Evolutionary conservation across 92 coral and sea anemone species (phyloP), one percentile per base, ranked within the genome.

Genomic region (Porites rus): DNA sequence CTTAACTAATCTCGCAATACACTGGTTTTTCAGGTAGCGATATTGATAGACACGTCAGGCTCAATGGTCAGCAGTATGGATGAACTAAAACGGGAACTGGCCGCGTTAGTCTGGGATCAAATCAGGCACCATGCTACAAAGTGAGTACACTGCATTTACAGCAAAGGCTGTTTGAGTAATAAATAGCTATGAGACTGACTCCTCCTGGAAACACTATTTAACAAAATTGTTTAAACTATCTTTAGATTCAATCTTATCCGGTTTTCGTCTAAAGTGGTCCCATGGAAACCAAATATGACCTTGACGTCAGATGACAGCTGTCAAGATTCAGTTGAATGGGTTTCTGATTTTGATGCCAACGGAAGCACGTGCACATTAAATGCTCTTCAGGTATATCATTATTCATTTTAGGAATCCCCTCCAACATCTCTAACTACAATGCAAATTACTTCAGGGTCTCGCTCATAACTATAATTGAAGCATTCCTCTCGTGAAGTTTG

Each of bases 31-130:
- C 71, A 94, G 99, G 98, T 97, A 62, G 87, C 80, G 28, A 95
- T 97, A 51, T 69, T 97, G 83, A 86, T 97, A 52, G 99, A 95
- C 92, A 95, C 98, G 1, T 97, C 99, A 70, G 98, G 97, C 38
- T 97, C 99, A 67, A 97, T 97, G 99, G 97, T 92, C 58, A 92
- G 91, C 86, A 97, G 99, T 70, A 93, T 97, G 96, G 94, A 91
- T 24, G 99, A 95, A 25, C 81, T 97, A 7, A 96, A 97, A 86
- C 77, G 97, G 58, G 97, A 97, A 69, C 88, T 97, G 28, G 92
- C 96, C 60, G 98, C 98, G 65, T 87, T 97, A 14, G 92, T 97
- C 69, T 97, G 99, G 99, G 99, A 97, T 82, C 99, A 97, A 76
- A 85, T 97, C 25, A 91, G 93, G 53, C 92, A 95, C 78, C 78